Conservation (phyloP, 2,797 vertebrate genomes). For the Lepus townsendii region DNA sequence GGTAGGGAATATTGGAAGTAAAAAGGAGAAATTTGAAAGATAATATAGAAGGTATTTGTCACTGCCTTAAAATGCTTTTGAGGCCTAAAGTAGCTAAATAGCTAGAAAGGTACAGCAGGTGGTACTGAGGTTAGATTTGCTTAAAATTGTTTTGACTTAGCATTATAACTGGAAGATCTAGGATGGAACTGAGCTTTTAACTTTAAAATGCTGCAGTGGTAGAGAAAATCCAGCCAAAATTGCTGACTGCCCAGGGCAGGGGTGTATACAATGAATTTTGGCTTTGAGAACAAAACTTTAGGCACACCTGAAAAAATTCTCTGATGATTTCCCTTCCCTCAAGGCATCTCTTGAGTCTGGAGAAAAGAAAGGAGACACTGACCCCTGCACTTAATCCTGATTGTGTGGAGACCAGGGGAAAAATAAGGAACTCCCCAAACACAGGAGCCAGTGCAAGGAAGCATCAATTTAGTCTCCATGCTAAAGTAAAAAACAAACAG, state of each 20-base stretch:
- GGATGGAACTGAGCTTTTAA: neutral
- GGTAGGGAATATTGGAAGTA: neutral
- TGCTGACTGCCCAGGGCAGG: neutral
- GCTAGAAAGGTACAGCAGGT: neutral
- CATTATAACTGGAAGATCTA: neutral
- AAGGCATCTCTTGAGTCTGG: neutral
- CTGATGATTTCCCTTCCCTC: neutral
- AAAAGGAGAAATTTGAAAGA: neutral
- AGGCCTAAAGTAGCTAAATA: neutral
- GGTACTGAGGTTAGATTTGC: neutral
- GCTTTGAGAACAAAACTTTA: conserved; percentile 39
- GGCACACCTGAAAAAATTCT: neutral
- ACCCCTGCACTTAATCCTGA: neutral
- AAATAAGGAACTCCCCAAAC: neutral
- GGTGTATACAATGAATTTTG: neutral
- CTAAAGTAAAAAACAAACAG: neutral
- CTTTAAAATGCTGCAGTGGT: neutral
- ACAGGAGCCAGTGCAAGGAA: neutral
- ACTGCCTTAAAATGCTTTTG: neutral
- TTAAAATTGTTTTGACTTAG: neutral
- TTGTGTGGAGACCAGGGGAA: neutral
- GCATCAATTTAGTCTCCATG: neutral
- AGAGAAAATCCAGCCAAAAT: neutral
- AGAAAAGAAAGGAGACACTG: neutral
- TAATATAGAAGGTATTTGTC: neutral